These are phyloP conservation scores for Rhinogobius similis DNA, from an alignment of 2,113 vertebrate genomes.

Conservation along the genomic window DNA sequence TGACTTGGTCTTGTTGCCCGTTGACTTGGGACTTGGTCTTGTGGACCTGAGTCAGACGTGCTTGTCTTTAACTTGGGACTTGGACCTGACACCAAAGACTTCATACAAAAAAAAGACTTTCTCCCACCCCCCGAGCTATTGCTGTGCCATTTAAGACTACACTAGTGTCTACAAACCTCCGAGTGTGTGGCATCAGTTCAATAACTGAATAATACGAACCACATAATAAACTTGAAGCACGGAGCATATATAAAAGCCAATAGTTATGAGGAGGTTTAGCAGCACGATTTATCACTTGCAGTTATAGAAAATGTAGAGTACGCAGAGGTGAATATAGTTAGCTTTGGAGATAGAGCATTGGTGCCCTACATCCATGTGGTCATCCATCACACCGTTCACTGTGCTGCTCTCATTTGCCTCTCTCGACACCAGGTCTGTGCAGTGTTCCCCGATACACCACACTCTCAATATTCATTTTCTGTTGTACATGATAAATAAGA, in stretches of 20 bases:
- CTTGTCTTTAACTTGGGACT: no score
- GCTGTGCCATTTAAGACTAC: not conserved
- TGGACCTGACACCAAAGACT: no score
- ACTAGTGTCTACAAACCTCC: not conserved
- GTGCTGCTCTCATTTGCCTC: conserved; percentile 24
- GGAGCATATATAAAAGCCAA: not conserved
- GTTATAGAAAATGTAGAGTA: not conserved
- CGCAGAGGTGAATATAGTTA: conserved; percentile 39
- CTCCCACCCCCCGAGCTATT: no score
- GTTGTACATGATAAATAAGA: not conserved
- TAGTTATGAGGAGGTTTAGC: conserved; percentile 13
- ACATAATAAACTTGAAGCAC: not conserved
- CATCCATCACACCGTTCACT: conserved; percentile 66
- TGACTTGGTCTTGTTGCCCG: no score
- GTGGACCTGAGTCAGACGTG: no score
- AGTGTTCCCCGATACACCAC: not conserved
- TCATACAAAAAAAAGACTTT: no score
- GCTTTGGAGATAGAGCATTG: conserved; percentile 43
- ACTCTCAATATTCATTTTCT: not conserved
- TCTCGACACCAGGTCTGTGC: not conserved
- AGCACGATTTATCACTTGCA: conserved; percentile 38
- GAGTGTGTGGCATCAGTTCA: not conserved
- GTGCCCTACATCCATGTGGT: conserved; percentile 52
- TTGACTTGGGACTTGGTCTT: no score
- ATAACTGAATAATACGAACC: not conserved